These are phyloP conservation scores for Uropetala carovei DNA, from an alignment of 2,888 invertebrate species.

Conservation along the genomic window DNA sequence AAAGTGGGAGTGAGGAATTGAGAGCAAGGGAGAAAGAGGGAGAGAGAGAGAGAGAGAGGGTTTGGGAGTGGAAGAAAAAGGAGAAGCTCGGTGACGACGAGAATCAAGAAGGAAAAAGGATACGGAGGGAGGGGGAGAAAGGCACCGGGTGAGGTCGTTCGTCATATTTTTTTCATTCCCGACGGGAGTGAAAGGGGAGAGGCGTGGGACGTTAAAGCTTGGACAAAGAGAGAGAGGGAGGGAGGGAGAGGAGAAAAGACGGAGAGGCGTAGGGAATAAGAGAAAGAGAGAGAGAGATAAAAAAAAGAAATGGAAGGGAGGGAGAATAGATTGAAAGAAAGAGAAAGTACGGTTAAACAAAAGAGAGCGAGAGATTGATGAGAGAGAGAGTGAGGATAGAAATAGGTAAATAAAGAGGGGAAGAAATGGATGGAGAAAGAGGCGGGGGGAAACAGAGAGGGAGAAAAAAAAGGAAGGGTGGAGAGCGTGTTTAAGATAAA, in stretches of 20 bases:
- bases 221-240: background rate
- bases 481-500: too few species aligned
- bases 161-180: slow-evolving; percentile 14
- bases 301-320: too few species aligned
- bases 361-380: slow-evolving; percentile 61
- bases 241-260: background rate
- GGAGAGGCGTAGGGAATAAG: too few species aligned
- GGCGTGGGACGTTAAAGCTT: background rate
- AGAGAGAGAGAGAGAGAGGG: background rate
- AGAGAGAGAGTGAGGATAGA: slow-evolving; percentile 62
- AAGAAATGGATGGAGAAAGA: slow-evolving; percentile 65
- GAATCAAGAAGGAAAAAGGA: too few species aligned
- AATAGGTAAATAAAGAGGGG: slow-evolving; percentile 57
- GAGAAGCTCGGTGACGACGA: too few species aligned
- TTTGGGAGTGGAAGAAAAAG: too few species aligned
- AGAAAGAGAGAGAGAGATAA: too few species aligned
- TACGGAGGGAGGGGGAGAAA: background rate
- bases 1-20: background rate
- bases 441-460: slow-evolving; percentile 52
- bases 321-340: slow-evolving; percentile 60
- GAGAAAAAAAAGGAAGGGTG: background rate
- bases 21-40: slow-evolving; percentile 61
- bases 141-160: background rate
- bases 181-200: slow-evolving; percentile 43
- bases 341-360: slow-evolving; percentile 31